A percentile compares a stretch with the other conserved stretches of the same genome.
These are phyloP conservation scores for Lottia gigantea DNA, from an alignment of 2,888 invertebrate species.

Conservation along the genomic window DNA sequence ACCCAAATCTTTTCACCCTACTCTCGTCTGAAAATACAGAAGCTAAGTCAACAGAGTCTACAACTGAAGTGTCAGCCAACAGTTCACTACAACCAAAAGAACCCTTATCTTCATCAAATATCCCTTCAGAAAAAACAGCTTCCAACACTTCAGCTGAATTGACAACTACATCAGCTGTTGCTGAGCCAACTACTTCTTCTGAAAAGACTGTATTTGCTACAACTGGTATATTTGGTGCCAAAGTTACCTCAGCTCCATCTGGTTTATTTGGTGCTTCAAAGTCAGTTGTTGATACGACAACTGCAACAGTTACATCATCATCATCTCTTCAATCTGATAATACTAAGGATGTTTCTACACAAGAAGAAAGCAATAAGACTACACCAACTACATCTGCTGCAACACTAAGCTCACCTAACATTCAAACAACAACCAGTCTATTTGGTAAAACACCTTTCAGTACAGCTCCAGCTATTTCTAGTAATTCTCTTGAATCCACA, in stretches of 20 bases:
- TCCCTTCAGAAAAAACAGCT: not conserved
- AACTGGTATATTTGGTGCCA: slow-evolving; percentile 19
- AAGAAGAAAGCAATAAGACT: slow-evolving; percentile 12
- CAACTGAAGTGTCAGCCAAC: not conserved
- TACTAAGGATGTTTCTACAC: slow-evolving; percentile 25
- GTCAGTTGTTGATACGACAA: slow-evolving; percentile 2
- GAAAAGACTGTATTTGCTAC: not conserved
- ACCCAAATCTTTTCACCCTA: slow-evolving; percentile 1
- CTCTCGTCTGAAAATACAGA: slow-evolving; percentile 8
- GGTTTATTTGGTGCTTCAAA: not conserved
- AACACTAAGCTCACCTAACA: slow-evolving; percentile 15
- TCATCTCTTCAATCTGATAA: slow-evolving; percentile 13
- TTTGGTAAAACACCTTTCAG: slow-evolving; percentile 8
- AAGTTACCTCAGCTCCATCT: slow-evolving; percentile 11
- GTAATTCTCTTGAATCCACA: slow-evolving; percentile 12
- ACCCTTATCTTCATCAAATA: slow-evolving; percentile 1
- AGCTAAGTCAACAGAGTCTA: slow-evolving; percentile 14
- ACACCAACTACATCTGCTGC: slow-evolving; percentile 6
- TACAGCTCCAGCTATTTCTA: slow-evolving; percentile 17
- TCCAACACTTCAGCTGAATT: not conserved
- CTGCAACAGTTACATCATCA: slow-evolving; percentile 1
- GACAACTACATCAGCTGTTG: not conserved
- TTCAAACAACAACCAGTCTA: slow-evolving; percentile 14
- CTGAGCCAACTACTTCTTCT: not conserved
- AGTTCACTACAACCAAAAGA: not conserved